Conservation (phyloP, 2,888 invertebrate genomes). For the Acanthosoma haemorrhoidale region DNA sequence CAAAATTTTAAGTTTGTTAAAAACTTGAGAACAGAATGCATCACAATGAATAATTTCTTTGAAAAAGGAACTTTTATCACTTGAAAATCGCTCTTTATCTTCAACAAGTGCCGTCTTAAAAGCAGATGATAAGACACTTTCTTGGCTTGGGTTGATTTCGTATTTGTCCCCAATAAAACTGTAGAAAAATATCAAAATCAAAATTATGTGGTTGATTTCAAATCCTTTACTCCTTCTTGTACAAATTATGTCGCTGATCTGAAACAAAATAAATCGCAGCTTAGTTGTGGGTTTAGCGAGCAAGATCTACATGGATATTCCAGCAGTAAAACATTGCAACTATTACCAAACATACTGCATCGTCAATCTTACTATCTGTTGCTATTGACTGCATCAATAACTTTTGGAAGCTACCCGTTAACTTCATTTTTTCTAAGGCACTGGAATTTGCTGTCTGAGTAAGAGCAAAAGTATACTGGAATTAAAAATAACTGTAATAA, state of each 20-base stretch:
- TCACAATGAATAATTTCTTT: not conserved
- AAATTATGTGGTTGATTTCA: conserved; percentile 55
- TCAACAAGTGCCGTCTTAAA: conserved; percentile 56
- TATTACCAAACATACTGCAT: conserved; percentile 30
- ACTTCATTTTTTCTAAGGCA: conserved; percentile 52
- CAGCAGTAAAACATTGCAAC: no score
- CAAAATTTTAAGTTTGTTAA: conserved; percentile 28
- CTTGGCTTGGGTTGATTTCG: conserved; percentile 45
- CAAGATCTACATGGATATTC: no score
- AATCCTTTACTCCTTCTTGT: conserved; percentile 53
- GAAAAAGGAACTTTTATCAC: not conserved
- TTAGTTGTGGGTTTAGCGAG: no score
- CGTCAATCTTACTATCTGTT: conserved; percentile 42
- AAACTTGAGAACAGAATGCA: conserved; percentile 3
- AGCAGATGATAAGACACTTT: conserved; percentile 50
- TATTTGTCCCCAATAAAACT: conserved; percentile 51
- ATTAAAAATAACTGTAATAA: not conserved
- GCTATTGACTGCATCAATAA: conserved; percentile 52
- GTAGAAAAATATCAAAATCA: conserved; percentile 57
- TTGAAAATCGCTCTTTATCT: conserved; percentile 49
- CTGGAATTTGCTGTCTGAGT: conserved; percentile 57
- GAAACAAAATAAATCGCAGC: conserved; percentile 41
- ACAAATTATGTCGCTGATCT: conserved; percentile 56
- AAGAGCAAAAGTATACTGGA: conserved; percentile 42
- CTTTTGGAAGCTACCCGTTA: conserved; percentile 58